Evolutionary conservation across 2,113 vertebrate species (phyloP).

Genomic region (Phalacrocorax carbo): DNA sequence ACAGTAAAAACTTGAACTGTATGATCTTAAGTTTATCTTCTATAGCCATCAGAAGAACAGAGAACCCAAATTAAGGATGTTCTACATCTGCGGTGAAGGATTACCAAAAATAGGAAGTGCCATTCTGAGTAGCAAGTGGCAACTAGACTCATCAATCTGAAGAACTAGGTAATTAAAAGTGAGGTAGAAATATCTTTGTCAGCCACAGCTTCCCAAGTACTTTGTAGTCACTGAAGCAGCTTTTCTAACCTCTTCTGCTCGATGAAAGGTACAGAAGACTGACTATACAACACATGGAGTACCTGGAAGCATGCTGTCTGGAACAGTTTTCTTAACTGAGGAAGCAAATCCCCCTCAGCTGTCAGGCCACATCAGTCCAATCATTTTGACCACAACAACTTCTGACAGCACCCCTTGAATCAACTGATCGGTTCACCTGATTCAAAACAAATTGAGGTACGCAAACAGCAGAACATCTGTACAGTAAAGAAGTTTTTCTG

Average conservation of each 20-base stretch:
- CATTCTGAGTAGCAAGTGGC: background rate
- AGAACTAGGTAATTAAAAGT: background rate
- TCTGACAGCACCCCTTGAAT: background rate
- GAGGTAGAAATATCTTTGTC: background rate
- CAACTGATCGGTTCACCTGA: background rate
- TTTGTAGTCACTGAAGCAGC: background rate
- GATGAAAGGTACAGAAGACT: background rate
- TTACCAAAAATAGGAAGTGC: background rate
- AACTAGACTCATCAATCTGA: background rate
- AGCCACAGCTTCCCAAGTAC: background rate
- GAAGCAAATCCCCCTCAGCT: background rate
- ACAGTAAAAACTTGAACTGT: background rate
- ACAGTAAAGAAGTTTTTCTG: background rate
- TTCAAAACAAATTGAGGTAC: background rate
- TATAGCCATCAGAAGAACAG: background rate
- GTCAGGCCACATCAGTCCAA: background rate
- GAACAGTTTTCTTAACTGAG: background rate
- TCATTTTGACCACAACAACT: background rate
- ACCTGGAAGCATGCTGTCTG: background rate
- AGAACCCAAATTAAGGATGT: background rate
- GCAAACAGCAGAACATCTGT: background rate
- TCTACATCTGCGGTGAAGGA: background rate
- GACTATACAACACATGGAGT: fast-evolving
- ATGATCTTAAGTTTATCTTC: background rate
- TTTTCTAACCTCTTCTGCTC: background rate